Conservation (phyloP, 92 coral and sea anemone genomes). For the Bergia sp. region DNA sequence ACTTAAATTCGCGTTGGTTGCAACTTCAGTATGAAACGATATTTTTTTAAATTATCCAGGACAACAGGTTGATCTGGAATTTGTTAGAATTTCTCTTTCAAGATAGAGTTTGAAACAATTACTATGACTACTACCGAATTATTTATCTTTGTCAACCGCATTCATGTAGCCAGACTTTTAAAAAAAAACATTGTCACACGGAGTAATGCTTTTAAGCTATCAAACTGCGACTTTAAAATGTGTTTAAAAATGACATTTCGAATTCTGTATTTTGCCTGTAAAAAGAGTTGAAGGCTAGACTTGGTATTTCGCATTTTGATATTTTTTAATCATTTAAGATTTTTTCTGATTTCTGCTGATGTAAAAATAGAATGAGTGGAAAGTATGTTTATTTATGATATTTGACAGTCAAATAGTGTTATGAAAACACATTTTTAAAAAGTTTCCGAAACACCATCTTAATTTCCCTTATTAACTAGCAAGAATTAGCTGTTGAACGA, state of each 20-base stretch:
- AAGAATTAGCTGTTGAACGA: no score
- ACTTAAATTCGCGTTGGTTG: not conserved
- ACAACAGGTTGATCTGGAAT: not conserved
- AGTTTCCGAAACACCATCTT: no score
- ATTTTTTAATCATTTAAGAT: no score
- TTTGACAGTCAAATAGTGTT: not conserved
- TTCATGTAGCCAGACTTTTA: not conserved
- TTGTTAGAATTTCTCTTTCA: not conserved
- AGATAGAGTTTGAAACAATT: not conserved
- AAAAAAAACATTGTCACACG: not conserved
- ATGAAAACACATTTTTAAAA: not conserved
- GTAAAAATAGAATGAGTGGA: not conserved
- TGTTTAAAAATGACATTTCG: no score
- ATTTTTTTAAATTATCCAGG: not conserved
- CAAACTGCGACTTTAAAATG: not conserved
- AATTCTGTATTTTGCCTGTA: no score
- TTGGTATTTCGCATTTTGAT: not conserved
- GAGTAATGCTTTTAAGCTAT: not conserved
- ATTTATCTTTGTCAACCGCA: not conserved
- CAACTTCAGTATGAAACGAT: not conserved
- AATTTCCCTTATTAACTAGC: no score
- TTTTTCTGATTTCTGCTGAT: not conserved
- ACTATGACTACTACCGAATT: not conserved
- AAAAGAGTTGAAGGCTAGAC: no score
- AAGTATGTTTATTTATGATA: not conserved